These are phyloP conservation scores for Enteromius anoplus DNA, from an alignment of 2,797 vertebrate genomes.

Conservation along the genomic window DNA sequence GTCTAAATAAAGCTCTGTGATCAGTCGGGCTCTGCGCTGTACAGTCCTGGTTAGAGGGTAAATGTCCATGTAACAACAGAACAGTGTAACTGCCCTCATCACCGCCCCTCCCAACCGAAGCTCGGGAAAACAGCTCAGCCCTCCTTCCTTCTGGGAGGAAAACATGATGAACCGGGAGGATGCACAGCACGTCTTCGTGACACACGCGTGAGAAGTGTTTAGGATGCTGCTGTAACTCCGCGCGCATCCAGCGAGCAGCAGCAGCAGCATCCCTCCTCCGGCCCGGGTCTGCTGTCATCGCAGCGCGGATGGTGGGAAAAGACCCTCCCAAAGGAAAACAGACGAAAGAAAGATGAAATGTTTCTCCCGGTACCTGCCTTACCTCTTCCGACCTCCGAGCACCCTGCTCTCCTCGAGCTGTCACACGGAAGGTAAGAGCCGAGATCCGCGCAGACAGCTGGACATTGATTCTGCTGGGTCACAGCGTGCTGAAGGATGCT, in stretches of 20 bases:
- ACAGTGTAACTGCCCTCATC: conserved; percentile 44
- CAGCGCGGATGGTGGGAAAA: conserved; percentile 33
- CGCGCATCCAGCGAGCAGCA: conserved; percentile 64
- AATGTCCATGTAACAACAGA: background rate
- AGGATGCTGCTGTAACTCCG: conserved; percentile 76
- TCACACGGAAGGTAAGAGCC: conserved; percentile 83
- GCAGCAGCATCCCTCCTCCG: conserved; percentile 23
- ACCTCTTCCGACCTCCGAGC: conserved; percentile 84
- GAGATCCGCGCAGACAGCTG: background rate
- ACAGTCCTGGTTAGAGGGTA: background rate
- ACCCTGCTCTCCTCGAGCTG: conserved; percentile 84
- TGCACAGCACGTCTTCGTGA: conserved; percentile 33
- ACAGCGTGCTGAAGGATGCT: conserved; percentile 4
- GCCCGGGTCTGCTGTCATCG: conserved; percentile 6
- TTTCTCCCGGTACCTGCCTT: conserved; percentile 86
- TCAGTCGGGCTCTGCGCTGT: background rate
- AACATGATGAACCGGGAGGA: conserved; percentile 45
- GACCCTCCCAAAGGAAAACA: conserved; percentile 21
- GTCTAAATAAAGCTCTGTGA: conserved; percentile 12
- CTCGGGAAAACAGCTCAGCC: conserved; percentile 52
- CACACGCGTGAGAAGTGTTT: conserved; percentile 58
- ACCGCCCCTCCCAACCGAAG: conserved; percentile 53
- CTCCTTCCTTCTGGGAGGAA: conserved; percentile 54
- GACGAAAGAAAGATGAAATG: conserved; percentile 83
- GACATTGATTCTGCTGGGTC: conserved; percentile 11